phyloP scores from a whole-genome alignment of 2,797 vertebrate genomes.

The Garrulus glandarius region DNA sequence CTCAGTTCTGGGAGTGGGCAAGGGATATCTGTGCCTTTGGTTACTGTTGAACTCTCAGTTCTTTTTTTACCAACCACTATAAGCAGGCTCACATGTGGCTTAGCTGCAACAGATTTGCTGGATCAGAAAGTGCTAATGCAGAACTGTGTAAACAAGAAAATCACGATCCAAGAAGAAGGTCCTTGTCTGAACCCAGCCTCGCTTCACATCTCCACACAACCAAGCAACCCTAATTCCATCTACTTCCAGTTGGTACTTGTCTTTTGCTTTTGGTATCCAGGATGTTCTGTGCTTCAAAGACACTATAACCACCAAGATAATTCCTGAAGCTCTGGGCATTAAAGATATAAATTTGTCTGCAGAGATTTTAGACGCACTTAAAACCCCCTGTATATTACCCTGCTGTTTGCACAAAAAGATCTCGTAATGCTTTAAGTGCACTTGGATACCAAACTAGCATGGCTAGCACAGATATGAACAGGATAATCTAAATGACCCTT shows the following conservation, averaged over 20 bases:
- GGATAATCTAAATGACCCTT: not conserved
- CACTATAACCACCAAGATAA: not conserved
- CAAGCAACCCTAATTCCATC: not conserved
- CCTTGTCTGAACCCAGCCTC: slow-evolving; percentile 36
- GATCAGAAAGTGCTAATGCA: not conserved
- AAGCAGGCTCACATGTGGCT: not conserved
- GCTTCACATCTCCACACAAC: not conserved
- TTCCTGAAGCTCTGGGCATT: not conserved
- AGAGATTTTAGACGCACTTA: not conserved
- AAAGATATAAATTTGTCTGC: slow-evolving; percentile 17
- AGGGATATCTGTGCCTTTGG: not conserved
- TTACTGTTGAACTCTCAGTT: not conserved
- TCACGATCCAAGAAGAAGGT: not conserved
- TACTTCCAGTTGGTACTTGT: slow-evolving; percentile 39
- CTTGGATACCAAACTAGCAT: not conserved
- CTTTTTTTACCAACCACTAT: not conserved
- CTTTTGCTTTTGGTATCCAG: not conserved
- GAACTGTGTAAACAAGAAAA: slow-evolving; percentile 33
- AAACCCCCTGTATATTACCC: not conserved
- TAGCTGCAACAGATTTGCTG: not conserved
- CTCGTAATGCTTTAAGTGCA: not conserved
- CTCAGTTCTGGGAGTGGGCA: not conserved
- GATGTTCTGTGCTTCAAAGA: not conserved
- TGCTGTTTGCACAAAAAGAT: not conserved
- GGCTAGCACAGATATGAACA: not conserved